Evolutionary conservation across 2,113 vertebrate genomes (phyloP).

Genomic region (Ivindomyrus marchei): DNA sequence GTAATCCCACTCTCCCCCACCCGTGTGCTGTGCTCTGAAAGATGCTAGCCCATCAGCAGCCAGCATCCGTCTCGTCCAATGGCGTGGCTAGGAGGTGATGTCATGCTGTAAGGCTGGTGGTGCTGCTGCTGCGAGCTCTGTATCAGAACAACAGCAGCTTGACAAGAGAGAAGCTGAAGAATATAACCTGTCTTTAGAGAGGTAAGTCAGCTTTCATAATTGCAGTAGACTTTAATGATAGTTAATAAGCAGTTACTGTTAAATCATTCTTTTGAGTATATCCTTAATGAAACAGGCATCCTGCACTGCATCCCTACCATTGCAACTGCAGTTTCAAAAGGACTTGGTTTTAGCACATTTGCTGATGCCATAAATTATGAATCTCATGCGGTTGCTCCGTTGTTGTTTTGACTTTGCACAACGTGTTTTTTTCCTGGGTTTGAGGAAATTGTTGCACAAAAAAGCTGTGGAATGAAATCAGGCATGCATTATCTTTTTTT

Average conservation of each 20-base stretch:
- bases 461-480: too few relatives aligned
- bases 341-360: constrained; percentile 5
- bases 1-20: constrained; percentile 18
- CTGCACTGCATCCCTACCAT: background rate
- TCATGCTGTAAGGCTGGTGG: constrained; percentile 60
- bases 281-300: background rate
- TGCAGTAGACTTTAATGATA: background rate
- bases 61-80: constrained; percentile 52
- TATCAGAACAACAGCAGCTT: constrained; percentile 32
- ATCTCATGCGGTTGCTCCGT: background rate
- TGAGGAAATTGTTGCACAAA: background rate
- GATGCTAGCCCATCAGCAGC: constrained; percentile 47
- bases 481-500: background rate
- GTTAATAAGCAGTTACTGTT: background rate
- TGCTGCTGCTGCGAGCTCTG: constrained; percentile 52
- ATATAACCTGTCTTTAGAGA: background rate
- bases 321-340: background rate
- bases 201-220: constrained; percentile 14
- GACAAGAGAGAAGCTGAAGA: constrained; percentile 11
- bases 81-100: constrained; percentile 54
- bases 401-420: background rate
- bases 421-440: background rate
- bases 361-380: background rate
- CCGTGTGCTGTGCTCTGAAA: constrained; percentile 26
- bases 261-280: background rate